Conservation (phyloP, 2,797 vertebrate species). For the Micrastur ruficollis region DNA sequence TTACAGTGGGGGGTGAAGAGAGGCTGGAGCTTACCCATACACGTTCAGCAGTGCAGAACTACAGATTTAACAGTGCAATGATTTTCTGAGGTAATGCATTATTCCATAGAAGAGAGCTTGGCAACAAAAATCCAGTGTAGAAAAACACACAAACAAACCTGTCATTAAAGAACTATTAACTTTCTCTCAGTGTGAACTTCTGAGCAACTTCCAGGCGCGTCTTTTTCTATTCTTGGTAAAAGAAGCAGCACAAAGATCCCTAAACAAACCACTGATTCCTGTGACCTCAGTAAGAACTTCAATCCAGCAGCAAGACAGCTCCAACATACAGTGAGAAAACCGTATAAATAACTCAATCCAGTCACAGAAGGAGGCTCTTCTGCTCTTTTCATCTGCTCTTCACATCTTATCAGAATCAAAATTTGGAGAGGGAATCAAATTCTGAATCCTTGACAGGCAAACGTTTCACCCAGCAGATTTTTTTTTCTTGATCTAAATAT, state of each 20-base stretch:
- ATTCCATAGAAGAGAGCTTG: neutral
- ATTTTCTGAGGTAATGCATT: neutral
- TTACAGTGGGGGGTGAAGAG: neutral
- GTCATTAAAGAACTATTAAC: neutral
- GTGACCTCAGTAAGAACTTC: neutral
- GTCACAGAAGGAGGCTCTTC: neutral
- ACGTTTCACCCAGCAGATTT: slow-evolving; percentile 6
- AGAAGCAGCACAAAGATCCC: neutral
- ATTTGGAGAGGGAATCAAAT: neutral
- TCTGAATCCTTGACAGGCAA: slow-evolving; percentile 30
- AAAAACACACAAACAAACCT: neutral
- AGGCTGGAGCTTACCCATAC: neutral
- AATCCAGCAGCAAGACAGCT: neutral
- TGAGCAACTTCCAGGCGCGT: neutral
- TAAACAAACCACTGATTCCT: neutral
- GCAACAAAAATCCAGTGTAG: neutral
- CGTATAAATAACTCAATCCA: neutral
- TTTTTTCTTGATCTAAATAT: slow-evolving; percentile 48
- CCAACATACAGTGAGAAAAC: neutral
- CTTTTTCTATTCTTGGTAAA: neutral
- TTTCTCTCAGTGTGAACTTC: neutral
- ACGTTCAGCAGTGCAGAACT: neutral
- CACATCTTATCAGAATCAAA: slow-evolving; percentile 25
- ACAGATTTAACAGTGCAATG: neutral
- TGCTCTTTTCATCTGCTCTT: slow-evolving; percentile 1